Percentiles rank a stretch among this genome's conserved stretches.
Evolutionary conservation across 2,797 vertebrate species (phyloP).

Genomic region (Leuciscus waleckii): DNA sequence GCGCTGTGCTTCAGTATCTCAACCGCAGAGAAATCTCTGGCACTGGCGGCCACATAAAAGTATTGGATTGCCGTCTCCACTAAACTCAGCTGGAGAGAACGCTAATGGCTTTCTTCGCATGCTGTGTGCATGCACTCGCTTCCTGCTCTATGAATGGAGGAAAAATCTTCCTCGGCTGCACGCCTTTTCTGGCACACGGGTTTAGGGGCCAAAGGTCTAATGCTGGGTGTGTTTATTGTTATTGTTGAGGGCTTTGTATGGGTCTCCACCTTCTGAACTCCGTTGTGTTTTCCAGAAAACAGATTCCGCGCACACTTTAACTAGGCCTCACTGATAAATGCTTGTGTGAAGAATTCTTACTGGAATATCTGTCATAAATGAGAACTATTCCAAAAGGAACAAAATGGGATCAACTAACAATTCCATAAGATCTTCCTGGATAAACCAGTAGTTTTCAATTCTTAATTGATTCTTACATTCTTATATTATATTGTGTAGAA

Average conservation of each 20-base stretch:
- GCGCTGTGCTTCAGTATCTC: constrained; percentile 12
- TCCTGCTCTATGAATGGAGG: constrained; percentile 15
- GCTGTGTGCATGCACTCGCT: constrained; percentile 46
- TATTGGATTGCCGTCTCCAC: constrained; percentile 72
- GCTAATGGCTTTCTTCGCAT: constrained; percentile 65
- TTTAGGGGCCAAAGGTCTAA: constrained; percentile 53
- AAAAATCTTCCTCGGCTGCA: neutral
- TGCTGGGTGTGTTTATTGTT: constrained; percentile 59
- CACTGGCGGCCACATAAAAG: constrained; percentile 70
- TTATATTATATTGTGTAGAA: neutral
- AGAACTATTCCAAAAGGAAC: neutral
- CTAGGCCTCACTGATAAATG: neutral
- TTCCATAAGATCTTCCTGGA: neutral
- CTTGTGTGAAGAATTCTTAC: neutral
- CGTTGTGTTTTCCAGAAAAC: constrained; percentile 31
- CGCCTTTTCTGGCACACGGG: constrained; percentile 26
- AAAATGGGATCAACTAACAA: neutral
- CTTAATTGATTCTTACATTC: constrained; percentile 3
- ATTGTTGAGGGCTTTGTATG: constrained; percentile 49
- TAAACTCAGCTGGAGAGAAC: constrained; percentile 70
- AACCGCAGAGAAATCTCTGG: constrained; percentile 18
- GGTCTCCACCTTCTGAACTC: constrained; percentile 56
- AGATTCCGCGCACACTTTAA: constrained; percentile 8
- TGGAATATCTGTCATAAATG: neutral
- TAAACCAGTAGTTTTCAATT: neutral